Evolutionary conservation across 2,888 invertebrate genomes (phyloP).

Genomic region (Hetaerina titia): DNA sequence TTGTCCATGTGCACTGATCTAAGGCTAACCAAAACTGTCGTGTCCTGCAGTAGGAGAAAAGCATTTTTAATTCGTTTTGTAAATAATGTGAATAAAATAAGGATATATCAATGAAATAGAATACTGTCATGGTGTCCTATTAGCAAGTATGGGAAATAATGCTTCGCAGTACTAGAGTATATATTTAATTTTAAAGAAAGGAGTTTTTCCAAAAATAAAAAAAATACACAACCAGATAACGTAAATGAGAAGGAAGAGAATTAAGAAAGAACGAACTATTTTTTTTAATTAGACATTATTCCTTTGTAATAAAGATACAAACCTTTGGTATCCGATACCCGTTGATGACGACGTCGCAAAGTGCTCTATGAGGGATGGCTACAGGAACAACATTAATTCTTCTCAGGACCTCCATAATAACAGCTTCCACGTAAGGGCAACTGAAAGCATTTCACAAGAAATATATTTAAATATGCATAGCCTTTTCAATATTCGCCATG

Average conservation of each 20-base stretch:
- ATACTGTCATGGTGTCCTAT: too few species aligned
- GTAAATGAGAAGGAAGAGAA: too few species aligned
- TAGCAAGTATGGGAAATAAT: too few species aligned
- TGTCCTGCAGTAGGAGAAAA: conserved; percentile 77
- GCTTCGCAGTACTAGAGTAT: too few species aligned
- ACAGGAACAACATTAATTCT: conserved; percentile 78
- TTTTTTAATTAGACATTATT: too few species aligned
- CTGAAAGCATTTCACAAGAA: conserved; percentile 69
- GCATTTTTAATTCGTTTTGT: neutral
- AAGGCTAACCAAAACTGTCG: conserved; percentile 81
- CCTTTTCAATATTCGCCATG: too few species aligned
- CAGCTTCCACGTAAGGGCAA: conserved; percentile 76
- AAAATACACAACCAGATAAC: too few species aligned
- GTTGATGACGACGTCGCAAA: conserved; percentile 76
- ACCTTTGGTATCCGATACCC: conserved; percentile 79
- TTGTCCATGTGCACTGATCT: conserved; percentile 82
- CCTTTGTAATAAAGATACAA: conserved; percentile 61
- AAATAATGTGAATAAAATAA: too few species aligned
- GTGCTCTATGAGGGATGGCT: conserved; percentile 80
- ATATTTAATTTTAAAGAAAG: too few species aligned
- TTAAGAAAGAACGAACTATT: too few species aligned
- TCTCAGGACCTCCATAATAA: conserved; percentile 79
- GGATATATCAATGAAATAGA: too few species aligned
- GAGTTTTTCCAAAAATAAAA: too few species aligned
- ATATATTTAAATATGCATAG: neutral